These are phyloP conservation scores for Tetragnatha versicolor DNA, from an alignment of 1,140 invertebrate genomes.

Conservation along the genomic window DNA sequence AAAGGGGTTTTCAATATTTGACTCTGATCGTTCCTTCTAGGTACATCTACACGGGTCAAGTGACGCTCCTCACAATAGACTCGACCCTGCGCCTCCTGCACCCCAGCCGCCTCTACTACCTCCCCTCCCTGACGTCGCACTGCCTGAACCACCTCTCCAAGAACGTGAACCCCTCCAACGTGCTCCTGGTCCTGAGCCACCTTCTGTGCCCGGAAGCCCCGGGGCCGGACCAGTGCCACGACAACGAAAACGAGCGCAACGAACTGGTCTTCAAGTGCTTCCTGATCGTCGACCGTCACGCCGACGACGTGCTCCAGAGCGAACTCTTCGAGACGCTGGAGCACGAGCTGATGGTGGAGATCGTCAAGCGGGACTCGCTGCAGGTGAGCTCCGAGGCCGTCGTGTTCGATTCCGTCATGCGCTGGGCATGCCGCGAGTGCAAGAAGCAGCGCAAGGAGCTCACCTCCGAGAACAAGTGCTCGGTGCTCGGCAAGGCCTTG, in stretches of 20 bases:
- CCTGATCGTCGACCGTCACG: constrained; percentile 70
- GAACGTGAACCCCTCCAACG: constrained; percentile 65
- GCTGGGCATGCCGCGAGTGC: constrained; percentile 75
- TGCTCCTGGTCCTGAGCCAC: constrained; percentile 67
- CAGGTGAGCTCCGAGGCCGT: constrained; percentile 57
- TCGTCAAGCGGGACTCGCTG: constrained; percentile 69
- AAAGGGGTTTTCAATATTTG: too few relatives aligned
- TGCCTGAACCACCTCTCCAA: constrained; percentile 71
- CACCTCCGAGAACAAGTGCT: constrained; percentile 69
- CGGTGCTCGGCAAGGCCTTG: constrained; percentile 71
- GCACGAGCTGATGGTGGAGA: constrained; percentile 69
- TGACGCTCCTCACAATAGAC: constrained; percentile 71
- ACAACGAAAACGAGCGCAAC: constrained; percentile 57
- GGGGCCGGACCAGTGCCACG: constrained; percentile 58
- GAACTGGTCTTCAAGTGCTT: constrained; percentile 71
- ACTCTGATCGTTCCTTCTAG: constrained; percentile 50
- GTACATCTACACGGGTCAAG: constrained; percentile 60
- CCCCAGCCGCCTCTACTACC: constrained; percentile 74
- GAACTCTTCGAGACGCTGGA: constrained; percentile 74
- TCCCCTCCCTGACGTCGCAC: constrained; percentile 69
- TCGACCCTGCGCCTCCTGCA: constrained; percentile 73
- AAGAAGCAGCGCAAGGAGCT: constrained; percentile 71
- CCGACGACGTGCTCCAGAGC: constrained; percentile 70
- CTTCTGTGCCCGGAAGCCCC: constrained; percentile 30
- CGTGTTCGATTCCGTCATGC: constrained; percentile 60